Evolutionary conservation across 1,140 invertebrate genomes (phyloP), one percentile per base, ranked within the genome.

Genomic region (Riptortus pedestris): DNA sequence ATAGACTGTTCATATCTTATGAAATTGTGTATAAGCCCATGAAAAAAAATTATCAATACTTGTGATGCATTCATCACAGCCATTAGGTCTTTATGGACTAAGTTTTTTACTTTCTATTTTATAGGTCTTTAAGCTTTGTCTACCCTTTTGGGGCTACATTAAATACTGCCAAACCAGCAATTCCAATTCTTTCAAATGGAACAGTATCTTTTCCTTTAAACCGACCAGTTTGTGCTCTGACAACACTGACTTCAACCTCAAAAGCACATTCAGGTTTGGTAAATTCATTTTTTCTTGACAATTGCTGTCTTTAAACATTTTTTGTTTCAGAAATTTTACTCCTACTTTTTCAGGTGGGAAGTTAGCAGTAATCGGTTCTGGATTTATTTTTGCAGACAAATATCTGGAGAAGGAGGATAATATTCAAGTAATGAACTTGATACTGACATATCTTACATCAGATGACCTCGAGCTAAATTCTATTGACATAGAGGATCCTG

Each of bases 341-440:
- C 31, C 31, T 38, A 38, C 14, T 14, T 38, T 38, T 38, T 38
- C 31, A 67, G 63, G 69, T 73, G 87, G 88, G 12, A 88, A 87
- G 75, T 76, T 91, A 7, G 80, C 87, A 47, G 87, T 89, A 2
- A 76, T 90, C 64, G 90, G 89, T n/a, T 90, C 88, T 0, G 85
- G 84, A 0, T 82, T 85, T 72, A 82, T 90, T 70, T 84, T 89
- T 66, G 79, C 83, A 0, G 88, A 92, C 70, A 81, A 86, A 68
- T 99, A 98, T 73, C 79, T 98, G 66, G 92, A 96, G 63, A 92
- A 93, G 73, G 96, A 98, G 77, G 90, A 93, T 70, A 99, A 99
- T 74, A 84, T 86, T 70, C 85, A 87, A 71, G 83, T 98, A 22
- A 79, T 93, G 70, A 93, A 98, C 74, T 83, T 96, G 71, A 78